phyloP scores from a whole-genome alignment of 2,797 vertebrate genomes.

The Chloroceryle inda region DNA sequence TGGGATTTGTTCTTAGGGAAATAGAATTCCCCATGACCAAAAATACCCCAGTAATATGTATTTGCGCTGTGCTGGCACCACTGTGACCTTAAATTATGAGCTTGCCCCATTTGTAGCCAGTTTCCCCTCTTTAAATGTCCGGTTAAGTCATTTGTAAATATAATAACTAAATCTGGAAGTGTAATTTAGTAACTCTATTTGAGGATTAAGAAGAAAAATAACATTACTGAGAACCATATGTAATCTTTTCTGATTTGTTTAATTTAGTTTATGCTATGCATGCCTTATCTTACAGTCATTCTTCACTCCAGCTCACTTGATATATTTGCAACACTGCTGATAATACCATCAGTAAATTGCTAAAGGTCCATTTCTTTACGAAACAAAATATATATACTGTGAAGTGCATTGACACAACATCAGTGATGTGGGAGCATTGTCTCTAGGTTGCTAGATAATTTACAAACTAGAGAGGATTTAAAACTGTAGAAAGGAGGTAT shows the following conservation, averaged over 20 bases:
- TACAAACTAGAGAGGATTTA: not conserved
- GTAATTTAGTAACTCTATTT: slow-evolving; percentile 59
- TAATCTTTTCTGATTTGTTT: slow-evolving; percentile 53
- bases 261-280: not conserved
- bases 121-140: slow-evolving; percentile 30
- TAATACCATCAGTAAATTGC: not conserved
- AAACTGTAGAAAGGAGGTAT: not conserved
- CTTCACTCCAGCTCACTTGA: slow-evolving; percentile 5
- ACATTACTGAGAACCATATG: slow-evolving; percentile 20
- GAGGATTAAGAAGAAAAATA: slow-evolving; percentile 51
- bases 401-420: not conserved
- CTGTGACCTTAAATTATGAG: slow-evolving; percentile 47
- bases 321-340: not conserved
- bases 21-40: slow-evolving; percentile 53
- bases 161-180: slow-evolving; percentile 66
- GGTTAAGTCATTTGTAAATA: slow-evolving; percentile 61
- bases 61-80: slow-evolving; percentile 18
- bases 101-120: slow-evolving; percentile 36
- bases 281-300: slow-evolving; percentile 44
- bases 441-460: not conserved
- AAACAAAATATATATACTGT: not conserved
- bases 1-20: slow-evolving; percentile 33
- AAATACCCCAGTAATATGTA: slow-evolving; percentile 46
- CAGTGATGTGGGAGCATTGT: not conserved
- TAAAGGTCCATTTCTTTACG: not conserved